These are phyloP conservation scores for Sialis fuliginosa DNA, from an alignment of 2,888 invertebrate species.

Conservation along the genomic window DNA sequence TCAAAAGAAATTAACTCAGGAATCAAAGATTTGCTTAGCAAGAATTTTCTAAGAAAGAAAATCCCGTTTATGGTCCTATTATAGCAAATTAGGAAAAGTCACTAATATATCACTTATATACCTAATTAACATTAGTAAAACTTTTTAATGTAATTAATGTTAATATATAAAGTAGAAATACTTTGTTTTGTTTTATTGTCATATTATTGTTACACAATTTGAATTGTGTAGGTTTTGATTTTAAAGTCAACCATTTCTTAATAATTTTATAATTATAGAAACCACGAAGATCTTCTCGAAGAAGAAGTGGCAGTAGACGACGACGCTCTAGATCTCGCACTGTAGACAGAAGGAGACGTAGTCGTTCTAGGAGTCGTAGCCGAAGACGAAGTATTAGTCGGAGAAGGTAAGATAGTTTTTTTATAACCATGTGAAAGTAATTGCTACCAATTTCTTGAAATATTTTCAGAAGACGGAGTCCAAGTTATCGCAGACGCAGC, in stretches of 20 bases:
- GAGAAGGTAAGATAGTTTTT: constrained; percentile 17
- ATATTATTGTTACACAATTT: neutral
- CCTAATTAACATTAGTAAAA: too few species aligned
- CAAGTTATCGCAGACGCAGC: constrained; percentile 6
- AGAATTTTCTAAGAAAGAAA: too few species aligned
- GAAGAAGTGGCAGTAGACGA: constrained; percentile 23
- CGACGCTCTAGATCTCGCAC: constrained; percentile 17
- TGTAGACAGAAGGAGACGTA: constrained; percentile 23
- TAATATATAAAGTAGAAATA: too few species aligned
- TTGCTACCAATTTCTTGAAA: neutral
- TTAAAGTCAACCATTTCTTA: neutral
- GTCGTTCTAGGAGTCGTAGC: constrained; percentile 20
- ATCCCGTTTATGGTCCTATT: too few species aligned
- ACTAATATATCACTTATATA: too few species aligned
- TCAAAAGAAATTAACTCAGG: too few species aligned
- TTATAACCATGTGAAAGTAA: neutral
- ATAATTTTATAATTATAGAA: too few species aligned
- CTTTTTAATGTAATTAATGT: too few species aligned
- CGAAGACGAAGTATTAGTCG: constrained; percentile 19
- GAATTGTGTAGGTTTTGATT: neutral
- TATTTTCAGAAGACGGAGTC: constrained; percentile 5
- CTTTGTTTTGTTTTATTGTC: too few species aligned
- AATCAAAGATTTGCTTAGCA: too few species aligned
- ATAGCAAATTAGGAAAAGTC: too few species aligned
- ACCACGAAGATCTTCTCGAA: constrained; percentile 25